Conservation (phyloP, 2,797 vertebrate species). For the Phylloscopus collybita region DNA sequence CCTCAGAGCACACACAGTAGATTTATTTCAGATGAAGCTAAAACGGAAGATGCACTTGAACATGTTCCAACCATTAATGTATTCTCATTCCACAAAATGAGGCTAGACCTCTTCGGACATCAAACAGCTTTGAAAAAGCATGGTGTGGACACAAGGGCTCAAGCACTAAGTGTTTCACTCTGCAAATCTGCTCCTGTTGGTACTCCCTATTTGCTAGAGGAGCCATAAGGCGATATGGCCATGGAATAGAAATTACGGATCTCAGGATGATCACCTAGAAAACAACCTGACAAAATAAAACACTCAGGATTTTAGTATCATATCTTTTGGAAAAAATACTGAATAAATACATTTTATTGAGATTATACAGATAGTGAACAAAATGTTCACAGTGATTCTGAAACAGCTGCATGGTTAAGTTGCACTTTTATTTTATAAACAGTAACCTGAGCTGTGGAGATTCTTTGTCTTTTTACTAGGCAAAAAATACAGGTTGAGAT, state of each 20-base stretch:
- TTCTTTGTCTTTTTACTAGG: not conserved
- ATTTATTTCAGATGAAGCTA: not conserved
- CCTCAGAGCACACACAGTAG: not conserved
- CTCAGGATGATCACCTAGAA: not conserved
- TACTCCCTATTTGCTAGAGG: not conserved
- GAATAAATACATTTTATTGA: not conserved
- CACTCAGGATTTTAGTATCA: not conserved
- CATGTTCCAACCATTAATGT: not conserved
- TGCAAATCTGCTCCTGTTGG: not conserved
- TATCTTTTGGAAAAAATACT: not conserved
- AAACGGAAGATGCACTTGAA: not conserved
- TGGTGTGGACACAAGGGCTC: accelerated
- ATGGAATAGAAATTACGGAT: not conserved
- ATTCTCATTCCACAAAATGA: not conserved
- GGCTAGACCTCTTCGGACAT: not conserved
- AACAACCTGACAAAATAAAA: not conserved
- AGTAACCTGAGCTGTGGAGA: not conserved
- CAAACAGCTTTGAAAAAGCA: not conserved
- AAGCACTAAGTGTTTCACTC: not conserved
- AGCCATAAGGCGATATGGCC: not conserved
- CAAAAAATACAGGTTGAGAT: not conserved
- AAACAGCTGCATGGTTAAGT: not conserved
- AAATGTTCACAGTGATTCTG: not conserved
- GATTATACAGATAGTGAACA: not conserved
- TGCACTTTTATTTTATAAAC: not conserved